Conservation (phyloP, 2,113 vertebrate genomes). For the Prolemur simus region DNA sequence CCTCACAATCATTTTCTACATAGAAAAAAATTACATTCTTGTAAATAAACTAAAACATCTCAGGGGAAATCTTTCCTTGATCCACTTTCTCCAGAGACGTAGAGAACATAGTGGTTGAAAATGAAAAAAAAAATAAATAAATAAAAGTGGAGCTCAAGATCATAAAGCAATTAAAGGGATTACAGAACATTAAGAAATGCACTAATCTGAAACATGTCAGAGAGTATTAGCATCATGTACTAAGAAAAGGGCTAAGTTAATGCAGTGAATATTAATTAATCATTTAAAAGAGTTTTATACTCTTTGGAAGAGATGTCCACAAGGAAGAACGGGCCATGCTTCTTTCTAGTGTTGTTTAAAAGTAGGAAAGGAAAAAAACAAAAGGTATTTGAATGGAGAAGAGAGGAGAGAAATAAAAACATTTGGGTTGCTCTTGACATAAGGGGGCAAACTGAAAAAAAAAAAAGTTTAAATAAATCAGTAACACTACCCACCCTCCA, state of each 20-base stretch:
- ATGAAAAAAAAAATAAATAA: not conserved
- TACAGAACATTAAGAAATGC: not conserved
- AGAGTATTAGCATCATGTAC: not conserved
- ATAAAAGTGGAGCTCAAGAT: not conserved
- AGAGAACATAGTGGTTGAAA: not conserved
- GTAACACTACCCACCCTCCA: no score
- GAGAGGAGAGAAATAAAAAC: not conserved
- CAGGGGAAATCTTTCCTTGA: not conserved
- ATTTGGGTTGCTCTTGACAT: not conserved
- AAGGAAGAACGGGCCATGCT: not conserved
- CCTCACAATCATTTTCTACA: not conserved
- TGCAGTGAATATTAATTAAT: not conserved
- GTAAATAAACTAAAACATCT: not conserved
- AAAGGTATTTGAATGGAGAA: not conserved
- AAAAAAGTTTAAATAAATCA: not conserved
- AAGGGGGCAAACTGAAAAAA: not conserved
- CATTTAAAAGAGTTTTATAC: not conserved
- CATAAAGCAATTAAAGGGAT: not conserved
- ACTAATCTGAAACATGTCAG: not conserved
- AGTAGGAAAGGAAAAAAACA: not conserved
- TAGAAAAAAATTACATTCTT: not conserved
- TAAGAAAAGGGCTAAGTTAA: not conserved
- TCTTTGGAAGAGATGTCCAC: not conserved
- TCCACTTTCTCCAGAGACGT: not conserved
- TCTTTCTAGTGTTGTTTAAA: not conserved